phyloP scores from a whole-genome alignment of 2,888 invertebrate species.

The Eupeodes luniger region DNA sequence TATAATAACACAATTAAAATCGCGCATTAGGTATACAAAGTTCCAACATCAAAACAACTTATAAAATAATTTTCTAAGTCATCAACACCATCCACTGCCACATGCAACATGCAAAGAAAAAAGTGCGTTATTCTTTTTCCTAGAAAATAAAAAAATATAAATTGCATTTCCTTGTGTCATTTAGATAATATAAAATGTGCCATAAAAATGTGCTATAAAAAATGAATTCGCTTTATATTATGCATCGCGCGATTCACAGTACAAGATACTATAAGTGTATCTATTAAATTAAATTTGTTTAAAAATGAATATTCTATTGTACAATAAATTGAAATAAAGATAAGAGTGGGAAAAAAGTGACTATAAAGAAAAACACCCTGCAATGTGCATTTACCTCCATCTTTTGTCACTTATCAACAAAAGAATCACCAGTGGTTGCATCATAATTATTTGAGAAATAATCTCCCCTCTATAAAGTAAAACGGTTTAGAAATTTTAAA shows the following conservation, averaged over 20 bases:
- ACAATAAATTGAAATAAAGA: conserved; percentile 18
- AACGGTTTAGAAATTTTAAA: conserved; percentile 39
- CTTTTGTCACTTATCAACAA: not conserved
- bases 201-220: not conserved
- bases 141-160: conserved; percentile 18
- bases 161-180: conserved; percentile 23
- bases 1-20: not conserved
- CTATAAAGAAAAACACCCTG: conserved; percentile 16
- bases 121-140: not conserved
- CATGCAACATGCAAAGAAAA: not conserved
- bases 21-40: not conserved
- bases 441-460: conserved; percentile 54
- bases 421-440: conserved; percentile 40
- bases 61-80: not conserved
- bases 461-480: conserved; percentile 4
- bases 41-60: not conserved
- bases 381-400: conserved; percentile 58
- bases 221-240: not conserved
- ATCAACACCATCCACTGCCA: conserved; percentile 25
- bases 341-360: conserved; percentile 38
- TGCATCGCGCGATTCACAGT: conserved; percentile 15
- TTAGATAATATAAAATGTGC: not conserved
- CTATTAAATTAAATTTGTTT: conserved; percentile 29
- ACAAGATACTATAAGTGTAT: conserved; percentile 26
- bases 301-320: conserved; percentile 38